Conservation (phyloP, 2,888 invertebrate genomes). For the Zygaena filipendulae region DNA sequence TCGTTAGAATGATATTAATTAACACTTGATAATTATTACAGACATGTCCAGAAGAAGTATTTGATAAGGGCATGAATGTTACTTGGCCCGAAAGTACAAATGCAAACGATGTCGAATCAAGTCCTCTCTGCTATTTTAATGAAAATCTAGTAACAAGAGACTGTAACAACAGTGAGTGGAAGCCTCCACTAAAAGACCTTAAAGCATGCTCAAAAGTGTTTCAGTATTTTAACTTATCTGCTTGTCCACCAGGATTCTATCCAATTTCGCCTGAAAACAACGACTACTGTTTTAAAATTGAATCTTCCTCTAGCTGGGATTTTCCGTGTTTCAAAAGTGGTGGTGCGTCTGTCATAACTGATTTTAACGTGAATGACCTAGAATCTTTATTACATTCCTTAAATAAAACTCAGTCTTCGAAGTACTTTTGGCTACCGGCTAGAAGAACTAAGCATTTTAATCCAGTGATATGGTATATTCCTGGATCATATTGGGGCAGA, state of each 20-base stretch:
- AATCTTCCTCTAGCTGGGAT: constrained; percentile 32
- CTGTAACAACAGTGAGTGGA: constrained; percentile 38
- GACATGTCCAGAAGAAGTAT: constrained; percentile 42
- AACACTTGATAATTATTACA: too few relatives aligned
- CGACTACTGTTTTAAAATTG: constrained; percentile 43
- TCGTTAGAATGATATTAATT: too few relatives aligned
- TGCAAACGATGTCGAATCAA: constrained; percentile 33
- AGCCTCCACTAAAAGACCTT: constrained; percentile 28
- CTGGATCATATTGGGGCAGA: constrained; percentile 53
- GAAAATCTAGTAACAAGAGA: constrained; percentile 33
- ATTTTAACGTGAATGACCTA: constrained; percentile 32
- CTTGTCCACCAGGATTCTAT: constrained; percentile 43
- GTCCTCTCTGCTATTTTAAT: constrained; percentile 37
- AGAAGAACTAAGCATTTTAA: constrained; percentile 42
- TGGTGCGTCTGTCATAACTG: constrained; percentile 44
- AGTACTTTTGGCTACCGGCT: constrained; percentile 61
- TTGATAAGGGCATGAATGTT: constrained; percentile 31
- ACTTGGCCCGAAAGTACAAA: constrained; percentile 33
- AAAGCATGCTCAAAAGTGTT: constrained; percentile 31
- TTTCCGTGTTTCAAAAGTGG: constrained; percentile 48
- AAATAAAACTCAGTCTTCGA: constrained; percentile 23
- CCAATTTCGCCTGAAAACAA: constrained; percentile 32
- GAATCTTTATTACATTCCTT: constrained; percentile 35
- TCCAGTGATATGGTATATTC: constrained; percentile 53
- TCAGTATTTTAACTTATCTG: constrained; percentile 28